These are phyloP conservation scores for Mus musculus DNA, from an alignment of 2,113 vertebrate genomes.

Conservation along the genomic window GRCm39 chr13:42025001-42025500, in stretches of 20 bases:
- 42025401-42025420: background rate
- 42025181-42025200: background rate
- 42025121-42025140: background rate
- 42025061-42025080: background rate
- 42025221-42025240: background rate
- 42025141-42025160: background rate
- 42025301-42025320: background rate
- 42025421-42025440: slow-evolving; percentile 17
- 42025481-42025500: slow-evolving; percentile 3
- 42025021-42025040: background rate
- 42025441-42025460: background rate
- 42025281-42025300: background rate
- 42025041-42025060: background rate
- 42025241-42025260: background rate
- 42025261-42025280: background rate
- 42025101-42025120: background rate
- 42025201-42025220: slow-evolving; percentile 13
- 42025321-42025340: background rate
- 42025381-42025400: slow-evolving; percentile 21
- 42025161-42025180: background rate
- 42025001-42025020: background rate
- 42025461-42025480: background rate
- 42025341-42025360: background rate
- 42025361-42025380: slow-evolving; percentile 3
- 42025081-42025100: background rate